Evolutionary conservation across 2,113 vertebrate genomes (phyloP).

Genomic region (Thomomys bottae): DNA sequence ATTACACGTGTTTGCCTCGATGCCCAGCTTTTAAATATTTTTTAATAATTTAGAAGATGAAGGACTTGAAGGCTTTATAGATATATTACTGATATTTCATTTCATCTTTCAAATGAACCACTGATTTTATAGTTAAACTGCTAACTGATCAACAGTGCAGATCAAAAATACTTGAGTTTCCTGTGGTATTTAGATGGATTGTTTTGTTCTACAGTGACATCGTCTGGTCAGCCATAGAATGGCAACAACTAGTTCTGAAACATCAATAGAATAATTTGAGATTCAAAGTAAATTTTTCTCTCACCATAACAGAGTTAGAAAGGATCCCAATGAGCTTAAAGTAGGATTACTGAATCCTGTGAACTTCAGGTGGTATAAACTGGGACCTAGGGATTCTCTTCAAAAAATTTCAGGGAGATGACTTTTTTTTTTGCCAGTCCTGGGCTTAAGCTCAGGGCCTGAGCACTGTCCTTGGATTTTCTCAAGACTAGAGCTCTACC

Average conservation of each 20-base stretch:
- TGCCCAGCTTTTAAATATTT: slow-evolving; percentile 19
- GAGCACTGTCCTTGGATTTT: too few species aligned
- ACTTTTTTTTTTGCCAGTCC: slow-evolving; percentile 31
- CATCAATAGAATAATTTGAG: neutral
- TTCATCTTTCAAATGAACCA: slow-evolving; percentile 57
- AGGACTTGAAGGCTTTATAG: neutral
- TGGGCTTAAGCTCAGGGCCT: too few species aligned
- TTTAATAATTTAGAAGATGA: neutral
- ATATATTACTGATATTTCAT: slow-evolving; percentile 22
- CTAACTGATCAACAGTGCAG: neutral
- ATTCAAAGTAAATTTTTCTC: slow-evolving; percentile 35
- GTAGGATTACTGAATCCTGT: neutral
- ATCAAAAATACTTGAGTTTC: neutral
- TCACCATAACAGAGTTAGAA: neutral
- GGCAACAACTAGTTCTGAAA: slow-evolving; percentile 50
- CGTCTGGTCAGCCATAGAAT: slow-evolving; percentile 62
- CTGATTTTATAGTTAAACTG: slow-evolving; percentile 50
- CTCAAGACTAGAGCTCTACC: too few species aligned
- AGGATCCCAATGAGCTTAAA: slow-evolving; percentile 7
- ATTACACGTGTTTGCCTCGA: too few species aligned
- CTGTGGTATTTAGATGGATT: neutral
- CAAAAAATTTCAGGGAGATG: slow-evolving; percentile 14
- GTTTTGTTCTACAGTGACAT: slow-evolving; percentile 70
- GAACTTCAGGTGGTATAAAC: neutral
- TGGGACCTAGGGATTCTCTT: slow-evolving; percentile 38